A percentile compares a stretch with the other conserved stretches of the same genome.
Conservation (phyloP, 2,113 vertebrate species). For the Aviceda subcristata region DNA sequence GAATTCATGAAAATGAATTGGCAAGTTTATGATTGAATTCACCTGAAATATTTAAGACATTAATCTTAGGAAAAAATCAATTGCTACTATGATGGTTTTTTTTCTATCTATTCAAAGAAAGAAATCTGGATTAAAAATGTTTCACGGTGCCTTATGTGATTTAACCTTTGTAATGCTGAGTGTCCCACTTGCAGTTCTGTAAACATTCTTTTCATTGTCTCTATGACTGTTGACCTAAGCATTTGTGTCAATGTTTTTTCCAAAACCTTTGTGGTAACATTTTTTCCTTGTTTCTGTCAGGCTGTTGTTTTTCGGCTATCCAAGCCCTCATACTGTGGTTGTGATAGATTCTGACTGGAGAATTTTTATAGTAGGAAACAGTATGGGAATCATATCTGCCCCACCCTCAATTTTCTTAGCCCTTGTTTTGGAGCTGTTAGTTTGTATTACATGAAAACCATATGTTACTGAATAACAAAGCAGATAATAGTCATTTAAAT, state of each 20-base stretch:
- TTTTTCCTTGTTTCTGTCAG: background rate
- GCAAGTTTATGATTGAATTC: background rate
- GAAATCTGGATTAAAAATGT: background rate
- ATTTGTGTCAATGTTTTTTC: background rate
- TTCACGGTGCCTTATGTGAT: background rate
- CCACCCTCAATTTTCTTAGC: background rate
- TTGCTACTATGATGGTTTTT: background rate
- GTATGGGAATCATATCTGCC: background rate
- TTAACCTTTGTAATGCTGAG: background rate
- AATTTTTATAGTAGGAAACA: background rate
- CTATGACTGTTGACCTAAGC: background rate
- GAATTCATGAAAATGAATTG: background rate
- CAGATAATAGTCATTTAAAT: background rate
- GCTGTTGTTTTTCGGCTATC: background rate
- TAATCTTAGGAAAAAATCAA: background rate
- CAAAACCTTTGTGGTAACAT: background rate
- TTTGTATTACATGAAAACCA: background rate
- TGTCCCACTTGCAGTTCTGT: background rate
- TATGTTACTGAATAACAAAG: background rate
- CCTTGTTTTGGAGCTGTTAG: background rate
- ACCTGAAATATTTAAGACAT: background rate
- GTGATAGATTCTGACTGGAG: background rate
- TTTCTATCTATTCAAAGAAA: background rate
- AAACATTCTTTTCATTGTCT: background rate
- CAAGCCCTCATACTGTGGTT: background rate